These are phyloP conservation scores for Xenentodon cancila DNA, from an alignment of 2,797 vertebrate species.

Conservation along the genomic window DNA sequence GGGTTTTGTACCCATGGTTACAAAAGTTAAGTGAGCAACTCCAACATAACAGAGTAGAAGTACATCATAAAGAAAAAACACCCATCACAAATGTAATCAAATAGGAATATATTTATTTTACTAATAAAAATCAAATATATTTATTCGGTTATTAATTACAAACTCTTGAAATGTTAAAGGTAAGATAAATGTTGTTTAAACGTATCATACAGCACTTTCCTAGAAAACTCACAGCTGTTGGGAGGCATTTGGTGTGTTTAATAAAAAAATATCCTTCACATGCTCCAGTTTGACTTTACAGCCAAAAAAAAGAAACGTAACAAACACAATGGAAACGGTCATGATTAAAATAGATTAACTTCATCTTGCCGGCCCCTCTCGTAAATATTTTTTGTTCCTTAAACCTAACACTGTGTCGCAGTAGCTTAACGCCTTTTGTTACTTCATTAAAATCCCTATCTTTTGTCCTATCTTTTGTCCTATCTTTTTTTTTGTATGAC, in stretches of 20 bases:
- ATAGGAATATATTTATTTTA: constrained; percentile 59
- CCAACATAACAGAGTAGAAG: not conserved
- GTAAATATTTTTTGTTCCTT: constrained; percentile 7
- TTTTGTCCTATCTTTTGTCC: not conserved
- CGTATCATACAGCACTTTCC: not conserved
- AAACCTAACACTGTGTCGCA: not conserved
- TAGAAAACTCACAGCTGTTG: constrained; percentile 1
- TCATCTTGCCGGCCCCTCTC: constrained; percentile 11
- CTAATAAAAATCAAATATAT: constrained; percentile 30
- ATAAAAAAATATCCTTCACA: constrained; percentile 35
- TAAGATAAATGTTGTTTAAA: constrained; percentile 2
- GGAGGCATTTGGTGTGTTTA: constrained; percentile 9
- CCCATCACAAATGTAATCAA: constrained; percentile 16
- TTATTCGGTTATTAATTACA: constrained; percentile 31
- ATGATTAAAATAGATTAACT: constrained; percentile 8
- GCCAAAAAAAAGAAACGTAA: not conserved
- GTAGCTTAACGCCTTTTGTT: constrained; percentile 3
- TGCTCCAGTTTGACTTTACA: constrained; percentile 6
- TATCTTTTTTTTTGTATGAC: not conserved
- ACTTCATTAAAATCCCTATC: constrained; percentile 32
- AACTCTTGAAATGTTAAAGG: constrained; percentile 16
- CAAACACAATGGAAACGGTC: constrained; percentile 5
- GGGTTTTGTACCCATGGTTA: too few relatives aligned
- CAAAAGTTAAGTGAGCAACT: too few relatives aligned
- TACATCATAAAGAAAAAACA: not conserved